phyloP scores from a whole-genome alignment of 2,113 vertebrate genomes.

The Lampris incognitus region DNA sequence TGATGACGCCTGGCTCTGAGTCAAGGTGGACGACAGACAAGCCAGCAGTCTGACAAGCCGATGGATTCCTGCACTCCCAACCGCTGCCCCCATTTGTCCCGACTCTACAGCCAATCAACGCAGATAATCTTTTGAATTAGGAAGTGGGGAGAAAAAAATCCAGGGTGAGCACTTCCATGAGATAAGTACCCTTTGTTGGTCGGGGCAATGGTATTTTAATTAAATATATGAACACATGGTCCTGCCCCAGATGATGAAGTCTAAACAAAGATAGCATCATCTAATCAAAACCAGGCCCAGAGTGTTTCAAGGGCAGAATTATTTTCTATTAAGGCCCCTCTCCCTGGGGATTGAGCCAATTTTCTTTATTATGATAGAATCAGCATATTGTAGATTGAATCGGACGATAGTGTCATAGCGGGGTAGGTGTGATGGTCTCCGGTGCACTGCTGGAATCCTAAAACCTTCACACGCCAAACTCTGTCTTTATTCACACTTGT shows the following conservation, averaged over 20 bases:
- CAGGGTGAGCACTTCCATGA: conserved; percentile 70
- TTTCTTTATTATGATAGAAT: conserved; percentile 93
- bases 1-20: conserved; percentile 67
- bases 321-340: conserved; percentile 86
- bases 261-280: conserved; percentile 89
- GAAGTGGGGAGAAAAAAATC: conserved; percentile 59
- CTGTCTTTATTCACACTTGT: not conserved
- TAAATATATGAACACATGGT: conserved; percentile 84
- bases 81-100: conserved; percentile 41
- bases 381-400: conserved; percentile 90
- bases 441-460: conserved; percentile 79
- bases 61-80: conserved; percentile 44
- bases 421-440: conserved; percentile 72
- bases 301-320: conserved; percentile 90
- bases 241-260: conserved; percentile 79
- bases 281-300: conserved; percentile 85
- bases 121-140: conserved; percentile 85
- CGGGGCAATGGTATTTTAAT: conserved; percentile 83
- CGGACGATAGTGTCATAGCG: conserved; percentile 84
- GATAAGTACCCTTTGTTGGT: conserved; percentile 80
- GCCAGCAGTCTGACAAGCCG: conserved; percentile 56
- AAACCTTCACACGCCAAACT: conserved; percentile 44
- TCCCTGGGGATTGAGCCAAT: conserved; percentile 89
- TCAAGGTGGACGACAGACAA: conserved; percentile 65
- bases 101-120: conserved; percentile 73